Evolutionary conservation across 2,797 vertebrate genomes (phyloP).

Genomic region (Girardinus metallicus): DNA sequence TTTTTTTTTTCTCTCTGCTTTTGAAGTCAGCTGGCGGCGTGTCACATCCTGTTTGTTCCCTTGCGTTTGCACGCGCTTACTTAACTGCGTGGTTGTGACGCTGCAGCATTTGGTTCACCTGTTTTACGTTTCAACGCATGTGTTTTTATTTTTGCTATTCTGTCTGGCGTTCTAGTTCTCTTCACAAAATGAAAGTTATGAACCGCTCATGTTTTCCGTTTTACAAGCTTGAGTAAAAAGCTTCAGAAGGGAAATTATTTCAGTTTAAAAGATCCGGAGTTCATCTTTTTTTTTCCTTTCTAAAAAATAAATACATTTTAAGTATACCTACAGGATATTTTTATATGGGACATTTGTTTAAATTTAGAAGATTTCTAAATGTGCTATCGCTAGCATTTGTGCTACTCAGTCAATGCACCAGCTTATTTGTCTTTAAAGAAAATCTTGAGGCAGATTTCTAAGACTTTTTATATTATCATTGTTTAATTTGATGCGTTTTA

Average conservation of each 20-base stretch:
- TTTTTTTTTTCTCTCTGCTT: not conserved
- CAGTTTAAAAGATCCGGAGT: too few relatives aligned
- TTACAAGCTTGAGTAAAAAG: not conserved
- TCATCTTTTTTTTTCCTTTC: not conserved
- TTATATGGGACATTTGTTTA: too few relatives aligned
- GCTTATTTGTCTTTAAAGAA: not conserved
- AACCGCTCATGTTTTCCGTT: not conserved
- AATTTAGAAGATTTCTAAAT: too few relatives aligned
- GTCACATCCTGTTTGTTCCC: conserved; percentile 1
- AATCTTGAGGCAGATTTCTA: not conserved
- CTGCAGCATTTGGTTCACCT: not conserved
- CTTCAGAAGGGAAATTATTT: too few relatives aligned
- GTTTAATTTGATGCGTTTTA: not conserved
- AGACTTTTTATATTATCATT: not conserved
- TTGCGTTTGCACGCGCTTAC: not conserved
- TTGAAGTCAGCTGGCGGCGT: not conserved
- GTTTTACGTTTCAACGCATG: not conserved
- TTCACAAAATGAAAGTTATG: not conserved
- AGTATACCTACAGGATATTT: too few relatives aligned
- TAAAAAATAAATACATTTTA: not conserved
- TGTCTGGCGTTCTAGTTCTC: not conserved
- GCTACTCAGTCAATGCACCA: not conserved
- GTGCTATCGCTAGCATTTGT: not conserved
- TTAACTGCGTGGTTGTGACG: not conserved
- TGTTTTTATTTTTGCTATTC: not conserved